Base-by-base conservation (phyloP, 2,888 invertebrate species). In the Heliconius ethilla region DNA sequence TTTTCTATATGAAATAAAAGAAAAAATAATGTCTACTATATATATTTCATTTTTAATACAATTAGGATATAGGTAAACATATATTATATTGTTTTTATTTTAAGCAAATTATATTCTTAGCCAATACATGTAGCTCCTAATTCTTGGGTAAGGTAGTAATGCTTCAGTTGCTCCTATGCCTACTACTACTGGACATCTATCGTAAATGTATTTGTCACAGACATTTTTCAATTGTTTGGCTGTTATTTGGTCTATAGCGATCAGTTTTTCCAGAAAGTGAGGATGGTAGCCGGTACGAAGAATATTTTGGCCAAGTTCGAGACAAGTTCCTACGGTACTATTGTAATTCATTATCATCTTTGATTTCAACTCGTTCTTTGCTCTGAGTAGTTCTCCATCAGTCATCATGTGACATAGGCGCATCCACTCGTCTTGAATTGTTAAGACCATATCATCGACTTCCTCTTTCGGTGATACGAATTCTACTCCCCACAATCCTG, bases 251-350 rank as follows among this genome's bases (percentile, higher is more conserved):
- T 98, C 97, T 87, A 99, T 98, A 82, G 98, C 96, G 77, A 96
- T 96, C 85, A 98, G 96, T 83, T 98, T 94, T 89, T 99, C 99
- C 83, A 97, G 96, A 79, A 98, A 94, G 1, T 98, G 97, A 82
- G 99, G 97, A 84, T 98, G 95, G 75, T 97, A 95, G 40, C 98
- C 97, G 85, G 98, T 98, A 93, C 98, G 98, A 83, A 99, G 95
- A 92, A 99, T 96, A 94, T 99, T 99, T 80, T 98, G 96, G 25
- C 99, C 99, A 85, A 99, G 97, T 88, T 99, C 99, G 91, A 99
- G 98, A 88, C 99, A 99, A 76, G 98, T 96, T 3, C 98, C 97
- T 0, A 98, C 97, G 0, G 97, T 97, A 27, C 93, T 99, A 89
- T 99, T 98, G 82, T 98, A 95, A 90, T 98, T 97, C 72, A 98